Evolutionary conservation across 92 coral and sea anemone species (phyloP), one percentile per base, ranked within the genome.

Genomic region (Phymanthus crucifer): DNA sequence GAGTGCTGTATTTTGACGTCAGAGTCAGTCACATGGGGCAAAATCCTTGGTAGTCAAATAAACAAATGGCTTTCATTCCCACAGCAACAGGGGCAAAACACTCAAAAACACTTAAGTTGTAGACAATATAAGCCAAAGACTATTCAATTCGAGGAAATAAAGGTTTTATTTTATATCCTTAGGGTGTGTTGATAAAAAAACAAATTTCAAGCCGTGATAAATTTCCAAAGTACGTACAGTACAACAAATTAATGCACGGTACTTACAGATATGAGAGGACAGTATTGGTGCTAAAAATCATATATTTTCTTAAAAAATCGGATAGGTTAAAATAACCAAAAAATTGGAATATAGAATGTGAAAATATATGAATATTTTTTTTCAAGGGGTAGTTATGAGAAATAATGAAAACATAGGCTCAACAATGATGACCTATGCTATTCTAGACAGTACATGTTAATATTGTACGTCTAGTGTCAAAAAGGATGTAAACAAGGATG

Each of bases 11-110:
- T 32, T 32, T 70, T 86, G 89, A 86, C 89, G 89, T 86, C 89
- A 86, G 71, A 80, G 37, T 72, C 34, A 84, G 70, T 68, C 61
- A 75, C 70, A 66, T 75, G 79, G n/a, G 78, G 45, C 17, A 31
- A 45, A 81, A 86, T 80, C 89, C 89, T 86, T 71, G 61, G 89
- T 86, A 69, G 86, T 47, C 82, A 86, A 74, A 77, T 82, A 82
- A 82, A 82, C 80, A 71, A 36, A 70, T 54, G 5, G 32, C 9
- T 5, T n/a, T 26, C 45, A 46, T 65, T 80, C 26, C 78, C 89
- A 32, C 54, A 46, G 89, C 67, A 86, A 86, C 86, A 33, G 27
- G 14, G 18, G 38, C 46, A 71, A 80, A 76, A 75, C 80, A 75
- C 66, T 5, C 50, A 75, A 14, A 32, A 70, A 75, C 34, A 74